Evolutionary conservation across 1,140 invertebrate genomes (phyloP).

Genomic region (Ptiloglossa arizonensis): DNA sequence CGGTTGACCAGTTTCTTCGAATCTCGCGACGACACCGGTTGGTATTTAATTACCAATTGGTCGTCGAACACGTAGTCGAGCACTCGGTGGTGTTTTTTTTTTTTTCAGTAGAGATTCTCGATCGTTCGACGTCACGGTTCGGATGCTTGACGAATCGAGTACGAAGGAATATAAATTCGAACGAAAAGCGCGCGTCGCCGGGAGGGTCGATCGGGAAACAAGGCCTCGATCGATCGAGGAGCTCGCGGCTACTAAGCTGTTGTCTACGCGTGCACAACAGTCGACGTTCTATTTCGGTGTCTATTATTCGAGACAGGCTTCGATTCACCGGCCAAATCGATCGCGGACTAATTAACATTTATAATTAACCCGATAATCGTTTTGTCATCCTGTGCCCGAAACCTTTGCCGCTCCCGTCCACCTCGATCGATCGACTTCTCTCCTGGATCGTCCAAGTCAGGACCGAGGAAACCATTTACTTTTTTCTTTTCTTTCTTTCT

Average conservation of each 20-base stretch:
- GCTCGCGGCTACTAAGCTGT: slow-evolving; percentile 70
- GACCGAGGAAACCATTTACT: not conserved
- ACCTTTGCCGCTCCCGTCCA: slow-evolving; percentile 6
- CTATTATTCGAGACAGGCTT: slow-evolving; percentile 79
- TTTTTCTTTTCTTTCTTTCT: no score
- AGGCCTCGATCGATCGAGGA: slow-evolving; percentile 67
- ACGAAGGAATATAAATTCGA: not conserved
- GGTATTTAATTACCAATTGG: not conserved
- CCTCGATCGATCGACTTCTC: not conserved
- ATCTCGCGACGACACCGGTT: not conserved
- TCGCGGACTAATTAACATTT: slow-evolving; percentile 82
- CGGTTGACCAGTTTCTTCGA: no score
- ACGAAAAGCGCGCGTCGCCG: slow-evolving; percentile 2
- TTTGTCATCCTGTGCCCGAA: slow-evolving; percentile 63
- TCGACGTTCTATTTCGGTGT: slow-evolving; percentile 79
- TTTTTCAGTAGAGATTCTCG: no score
- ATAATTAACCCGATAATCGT: slow-evolving; percentile 79
- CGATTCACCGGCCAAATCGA: slow-evolving; percentile 81
- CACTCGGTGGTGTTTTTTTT: no score
- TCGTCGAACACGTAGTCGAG: no score
- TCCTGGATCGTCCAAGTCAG: not conserved
- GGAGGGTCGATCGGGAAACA: slow-evolving; percentile 24
- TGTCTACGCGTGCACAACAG: slow-evolving; percentile 66
- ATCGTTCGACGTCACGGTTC: no score
- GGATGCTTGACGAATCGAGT: no score